Percentiles rank a stretch among this genome's conserved stretches.
Conservation (phyloP, 2,888 invertebrate species). For the Dasysyrphus tricinctus region DNA sequence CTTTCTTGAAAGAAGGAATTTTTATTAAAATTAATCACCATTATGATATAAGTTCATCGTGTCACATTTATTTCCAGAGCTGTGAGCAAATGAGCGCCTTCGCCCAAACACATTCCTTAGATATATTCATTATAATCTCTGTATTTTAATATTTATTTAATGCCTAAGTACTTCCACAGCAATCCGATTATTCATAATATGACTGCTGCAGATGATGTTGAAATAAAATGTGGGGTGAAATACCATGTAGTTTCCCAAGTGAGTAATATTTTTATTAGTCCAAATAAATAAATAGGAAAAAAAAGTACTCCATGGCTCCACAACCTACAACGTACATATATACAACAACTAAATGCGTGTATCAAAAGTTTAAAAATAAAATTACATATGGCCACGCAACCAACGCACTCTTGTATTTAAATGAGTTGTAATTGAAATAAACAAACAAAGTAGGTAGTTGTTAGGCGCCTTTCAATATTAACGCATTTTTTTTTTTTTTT, state of each 20-base stretch:
- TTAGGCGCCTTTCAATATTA: conserved; percentile 37
- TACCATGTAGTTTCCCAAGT: conserved; percentile 4
- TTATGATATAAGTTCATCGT: neutral
- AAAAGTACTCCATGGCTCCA: neutral
- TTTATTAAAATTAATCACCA: conserved; percentile 15
- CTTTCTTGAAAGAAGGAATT: no score
- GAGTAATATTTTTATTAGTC: conserved; percentile 17
- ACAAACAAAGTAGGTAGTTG: conserved; percentile 30
- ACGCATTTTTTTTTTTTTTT: neutral
- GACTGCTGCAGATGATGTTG: conserved; percentile 8
- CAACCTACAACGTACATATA: neutral
- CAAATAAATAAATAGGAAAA: neutral
- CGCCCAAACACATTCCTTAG: conserved; percentile 13
- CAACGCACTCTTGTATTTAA: conserved; percentile 17
- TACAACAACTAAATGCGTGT: neutral
- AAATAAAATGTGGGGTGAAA: conserved; percentile 25
- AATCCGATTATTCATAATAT: conserved; percentile 22
- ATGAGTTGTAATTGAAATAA: conserved; percentile 64
- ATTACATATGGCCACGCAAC: neutral
- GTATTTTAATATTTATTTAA: conserved; percentile 24
- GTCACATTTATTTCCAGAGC: conserved; percentile 30
- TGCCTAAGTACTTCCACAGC: conserved; percentile 28
- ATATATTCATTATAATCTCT: conserved; percentile 8
- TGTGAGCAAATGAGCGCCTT: neutral
- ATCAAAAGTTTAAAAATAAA: conserved; percentile 9